phyloP scores from a whole-genome alignment of 2,888 invertebrate genomes.

The Hipparchia sbordonii region DNA sequence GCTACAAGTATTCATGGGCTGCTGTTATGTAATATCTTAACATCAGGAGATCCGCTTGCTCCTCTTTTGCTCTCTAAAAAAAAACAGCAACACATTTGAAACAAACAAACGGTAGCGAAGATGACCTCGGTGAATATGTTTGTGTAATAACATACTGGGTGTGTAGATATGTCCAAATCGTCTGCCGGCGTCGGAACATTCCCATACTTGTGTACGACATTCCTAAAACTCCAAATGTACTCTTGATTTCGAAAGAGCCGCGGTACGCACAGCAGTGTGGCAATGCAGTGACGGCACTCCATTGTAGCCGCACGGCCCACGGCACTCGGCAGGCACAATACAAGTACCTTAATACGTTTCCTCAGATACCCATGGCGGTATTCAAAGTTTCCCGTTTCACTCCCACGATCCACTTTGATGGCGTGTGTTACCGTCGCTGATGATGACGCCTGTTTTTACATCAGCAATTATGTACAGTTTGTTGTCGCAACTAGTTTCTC shows the following conservation, averaged over 20 bases:
- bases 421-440: slow-evolving; percentile 72
- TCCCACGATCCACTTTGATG: slow-evolving; percentile 79
- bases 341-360: slow-evolving; percentile 59
- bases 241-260: slow-evolving; percentile 78
- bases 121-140: neutral
- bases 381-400: slow-evolving; percentile 75
- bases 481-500: slow-evolving; percentile 66
- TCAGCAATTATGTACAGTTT: slow-evolving; percentile 79
- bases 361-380: slow-evolving; percentile 59
- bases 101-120: too few relatives aligned
- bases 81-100: too few relatives aligned
- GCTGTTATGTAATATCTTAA: too few relatives aligned
- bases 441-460: slow-evolving; percentile 78
- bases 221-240: slow-evolving; percentile 46
- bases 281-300: slow-evolving; percentile 73
- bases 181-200: slow-evolving; percentile 23
- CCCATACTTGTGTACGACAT: slow-evolving; percentile 33
- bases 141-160: neutral
- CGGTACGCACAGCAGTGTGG: slow-evolving; percentile 71
- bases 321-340: slow-evolving; percentile 48
- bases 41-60: too few relatives aligned
- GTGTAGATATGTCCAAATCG: slow-evolving; percentile 11
- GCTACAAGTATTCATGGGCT: too few relatives aligned
- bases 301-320: slow-evolving; percentile 46
- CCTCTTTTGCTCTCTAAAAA: too few relatives aligned